Base-by-base conservation (phyloP, 2,113 vertebrate species). In the Thymallus thymallus region DNA sequence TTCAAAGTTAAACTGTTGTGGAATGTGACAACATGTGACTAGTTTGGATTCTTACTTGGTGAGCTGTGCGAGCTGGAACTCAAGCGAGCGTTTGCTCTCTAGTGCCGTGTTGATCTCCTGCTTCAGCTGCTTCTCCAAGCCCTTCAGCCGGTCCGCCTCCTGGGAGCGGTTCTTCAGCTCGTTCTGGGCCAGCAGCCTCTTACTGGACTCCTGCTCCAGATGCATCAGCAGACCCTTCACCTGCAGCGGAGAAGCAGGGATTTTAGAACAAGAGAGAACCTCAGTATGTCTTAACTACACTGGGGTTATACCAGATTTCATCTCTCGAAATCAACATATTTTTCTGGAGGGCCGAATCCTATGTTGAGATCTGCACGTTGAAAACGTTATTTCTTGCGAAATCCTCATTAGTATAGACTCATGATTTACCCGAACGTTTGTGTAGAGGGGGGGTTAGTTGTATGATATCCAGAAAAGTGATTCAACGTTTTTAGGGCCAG, bases 81-180 rank as follows among this genome's bases (percentile, higher is more conserved):
- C 98, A 84, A 98, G 90, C 23, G 97, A 95, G 77, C 97, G 94
- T 83, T 98, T 98, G 76, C 88, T 94, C 94, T 98, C 98, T 80
- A 98, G 88, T 69, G 95, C 88, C 0, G 93, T 90, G 90, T 99
- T 99, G 88, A 96, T 96, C 88, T 99, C 97, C 88, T 99, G 98
- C 86, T 99, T 99, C 85, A 98, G 92, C 83, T 98, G 97, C 88
- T 99, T 99, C 92, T 99, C 96, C 0, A 94, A 94, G 76, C 95
- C 94, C 82, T 95, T 93, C 70, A 99, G 93, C 46, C 95, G 95
- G 81, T 99, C 97, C n/a, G 95, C 91, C 76, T 98, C 96, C 89
- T 95, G 94, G 26, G 88, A 92, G 76, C 97, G 95, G 16, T 69
- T 88, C 91, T 98, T 98, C 79, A 98, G 82, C 83, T 99, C 97